phyloP scores from a whole-genome alignment of 2,797 vertebrate genomes.

The Orientallactaga sibirica region DNA sequence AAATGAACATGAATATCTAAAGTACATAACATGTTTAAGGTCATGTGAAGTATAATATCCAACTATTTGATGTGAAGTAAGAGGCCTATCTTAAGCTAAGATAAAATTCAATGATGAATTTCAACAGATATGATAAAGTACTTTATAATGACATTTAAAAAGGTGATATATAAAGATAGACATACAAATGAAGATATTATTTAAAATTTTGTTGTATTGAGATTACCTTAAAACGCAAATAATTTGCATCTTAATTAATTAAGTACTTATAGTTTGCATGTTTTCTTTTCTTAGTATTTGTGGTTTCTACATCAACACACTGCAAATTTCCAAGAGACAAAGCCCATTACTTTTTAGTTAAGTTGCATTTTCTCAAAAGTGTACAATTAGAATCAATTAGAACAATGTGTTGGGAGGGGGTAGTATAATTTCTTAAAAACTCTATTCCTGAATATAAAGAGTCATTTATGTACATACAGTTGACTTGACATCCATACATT shows the following conservation, averaged over 20 bases:
- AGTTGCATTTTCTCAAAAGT: slow-evolving; percentile 4
- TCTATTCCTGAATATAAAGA: neutral
- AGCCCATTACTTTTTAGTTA: neutral
- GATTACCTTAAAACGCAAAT: neutral
- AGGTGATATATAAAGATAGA: slow-evolving; percentile 11
- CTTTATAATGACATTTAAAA: neutral
- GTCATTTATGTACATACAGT: neutral
- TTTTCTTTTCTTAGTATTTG: slow-evolving; percentile 48
- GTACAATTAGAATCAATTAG: neutral
- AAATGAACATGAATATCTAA: neutral
- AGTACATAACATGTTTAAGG: slow-evolving; percentile 17
- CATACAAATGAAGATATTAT: slow-evolving; percentile 27
- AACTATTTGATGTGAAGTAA: slow-evolving; percentile 47
- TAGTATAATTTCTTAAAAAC: neutral
- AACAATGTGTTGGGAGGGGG: neutral
- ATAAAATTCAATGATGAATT: slow-evolving; percentile 54
- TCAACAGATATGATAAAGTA: slow-evolving; percentile 1
- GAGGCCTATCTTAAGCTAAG: slow-evolving; percentile 23
- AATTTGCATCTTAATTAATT: neutral
- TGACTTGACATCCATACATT: slow-evolving; percentile 42
- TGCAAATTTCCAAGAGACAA: slow-evolving; percentile 6
- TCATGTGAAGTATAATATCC: neutral
- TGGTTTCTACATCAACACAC: neutral
- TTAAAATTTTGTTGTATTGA: slow-evolving; percentile 10
- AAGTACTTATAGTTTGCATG: neutral